Conservation (phyloP, 1,140 invertebrate species). For the Drosophila mauritiana region DNA sequence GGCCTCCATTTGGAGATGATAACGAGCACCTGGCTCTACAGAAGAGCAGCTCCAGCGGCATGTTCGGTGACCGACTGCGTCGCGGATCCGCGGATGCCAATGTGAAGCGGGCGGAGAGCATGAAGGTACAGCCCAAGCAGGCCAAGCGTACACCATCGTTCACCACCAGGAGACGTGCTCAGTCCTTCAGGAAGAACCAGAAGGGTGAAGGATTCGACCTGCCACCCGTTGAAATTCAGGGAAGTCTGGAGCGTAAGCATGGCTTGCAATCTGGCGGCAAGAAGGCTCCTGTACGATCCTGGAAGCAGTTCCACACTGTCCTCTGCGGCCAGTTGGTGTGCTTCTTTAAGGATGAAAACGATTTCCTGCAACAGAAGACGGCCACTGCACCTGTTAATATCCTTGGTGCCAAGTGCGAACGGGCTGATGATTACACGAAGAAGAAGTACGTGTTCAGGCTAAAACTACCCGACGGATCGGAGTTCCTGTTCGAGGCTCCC, state of each 20-base stretch:
- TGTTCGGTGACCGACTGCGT: constrained; percentile 90
- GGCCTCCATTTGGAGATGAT: constrained; percentile 63
- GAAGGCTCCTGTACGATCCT: constrained; percentile 96
- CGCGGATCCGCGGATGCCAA: constrained; percentile 87
- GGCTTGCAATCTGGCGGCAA: constrained; percentile 96
- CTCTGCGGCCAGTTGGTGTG: constrained; percentile 98
- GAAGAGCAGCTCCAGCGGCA: constrained; percentile 86
- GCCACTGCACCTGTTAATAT: constrained; percentile 95
- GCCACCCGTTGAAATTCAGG: constrained; percentile 96
- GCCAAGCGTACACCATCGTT: constrained; percentile 97
- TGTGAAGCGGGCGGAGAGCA: constrained; percentile 94
- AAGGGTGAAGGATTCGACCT: constrained; percentile 90
- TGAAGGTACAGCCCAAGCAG: constrained; percentile 90
- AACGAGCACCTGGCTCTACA: constrained; percentile 70
- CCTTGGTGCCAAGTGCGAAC: constrained; percentile 91
- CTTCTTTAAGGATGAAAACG: constrained; percentile 98
- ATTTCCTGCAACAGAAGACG: constrained; percentile 95
- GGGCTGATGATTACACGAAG: constrained; percentile 97
- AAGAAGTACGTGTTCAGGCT: constrained; percentile 96
- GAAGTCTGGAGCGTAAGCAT: constrained; percentile 96
- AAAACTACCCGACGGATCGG: constrained; percentile 94
- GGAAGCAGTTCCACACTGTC: constrained; percentile 98
- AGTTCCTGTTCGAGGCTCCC: constrained; percentile 94
- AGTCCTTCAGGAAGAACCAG: constrained; percentile 93
- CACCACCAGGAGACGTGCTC: constrained; percentile 94